Evolutionary conservation across 2,113 vertebrate genomes (phyloP).

Genomic region (Pelmatolapia mariae): DNA sequence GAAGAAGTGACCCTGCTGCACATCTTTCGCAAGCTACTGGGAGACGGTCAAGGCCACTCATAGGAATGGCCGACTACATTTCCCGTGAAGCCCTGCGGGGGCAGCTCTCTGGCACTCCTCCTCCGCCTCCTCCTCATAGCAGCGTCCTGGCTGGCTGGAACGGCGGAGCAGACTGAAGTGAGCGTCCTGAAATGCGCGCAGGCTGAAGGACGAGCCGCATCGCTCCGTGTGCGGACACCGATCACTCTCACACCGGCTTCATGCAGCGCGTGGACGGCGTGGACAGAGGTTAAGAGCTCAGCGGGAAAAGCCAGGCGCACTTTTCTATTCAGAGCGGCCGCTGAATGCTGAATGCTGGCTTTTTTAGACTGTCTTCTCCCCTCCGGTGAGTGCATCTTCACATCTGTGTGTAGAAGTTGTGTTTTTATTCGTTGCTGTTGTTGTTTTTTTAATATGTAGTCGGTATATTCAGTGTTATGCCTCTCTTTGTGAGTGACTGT

Average conservation of each 20-base stretch:
- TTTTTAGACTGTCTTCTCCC: background rate
- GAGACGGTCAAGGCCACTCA: background rate
- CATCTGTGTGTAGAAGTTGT: constrained; percentile 9
- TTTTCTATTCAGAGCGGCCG: background rate
- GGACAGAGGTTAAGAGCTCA: background rate
- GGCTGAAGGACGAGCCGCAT: background rate
- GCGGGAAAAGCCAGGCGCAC: background rate
- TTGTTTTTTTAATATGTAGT: background rate
- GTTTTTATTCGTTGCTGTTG: background rate
- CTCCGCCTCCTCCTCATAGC: background rate
- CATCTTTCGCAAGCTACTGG: background rate
- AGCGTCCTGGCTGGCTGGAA: background rate
- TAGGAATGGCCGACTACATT: constrained; percentile 13
- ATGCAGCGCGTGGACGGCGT: background rate
- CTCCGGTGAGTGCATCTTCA: constrained; percentile 30
- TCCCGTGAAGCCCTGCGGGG: constrained; percentile 44
- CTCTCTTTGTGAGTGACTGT: background rate
- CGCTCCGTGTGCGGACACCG: background rate
- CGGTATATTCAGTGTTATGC: background rate
- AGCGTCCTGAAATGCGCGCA: constrained; percentile 14
- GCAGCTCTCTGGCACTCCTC: constrained; percentile 4
- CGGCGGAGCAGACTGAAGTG: constrained; percentile 4
- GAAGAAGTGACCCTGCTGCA: background rate
- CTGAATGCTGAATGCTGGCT: constrained; percentile 8
- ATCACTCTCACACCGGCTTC: background rate